These are phyloP conservation scores for Pseudonaja textilis DNA, from an alignment of 2,113 vertebrate genomes.

Conservation along the genomic window DNA sequence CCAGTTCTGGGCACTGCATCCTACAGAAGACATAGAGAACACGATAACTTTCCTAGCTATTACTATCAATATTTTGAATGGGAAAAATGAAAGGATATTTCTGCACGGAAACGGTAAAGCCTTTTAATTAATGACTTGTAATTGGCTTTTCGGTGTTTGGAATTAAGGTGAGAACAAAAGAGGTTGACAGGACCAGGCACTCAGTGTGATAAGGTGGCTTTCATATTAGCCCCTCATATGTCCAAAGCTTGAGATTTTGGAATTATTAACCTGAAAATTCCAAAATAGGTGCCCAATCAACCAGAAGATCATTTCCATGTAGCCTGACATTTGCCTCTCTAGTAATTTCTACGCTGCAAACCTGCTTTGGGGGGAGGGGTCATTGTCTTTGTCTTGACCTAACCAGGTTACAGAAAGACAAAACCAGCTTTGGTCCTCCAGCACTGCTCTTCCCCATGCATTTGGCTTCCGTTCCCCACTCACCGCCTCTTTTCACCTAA, in stretches of 20 bases:
- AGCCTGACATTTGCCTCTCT: constrained; percentile 69
- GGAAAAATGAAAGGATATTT: not conserved
- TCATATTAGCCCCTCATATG: constrained; percentile 64
- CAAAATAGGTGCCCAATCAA: constrained; percentile 64
- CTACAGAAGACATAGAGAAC: not conserved
- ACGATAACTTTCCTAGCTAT: not conserved
- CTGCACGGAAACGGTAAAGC: not conserved
- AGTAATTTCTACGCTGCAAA: constrained; percentile 58
- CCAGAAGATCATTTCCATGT: constrained; percentile 67
- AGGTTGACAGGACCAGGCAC: not conserved
- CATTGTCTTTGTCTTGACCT: constrained; percentile 44
- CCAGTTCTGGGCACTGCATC: not conserved
- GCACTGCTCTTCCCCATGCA: constrained; percentile 9
- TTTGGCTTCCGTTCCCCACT: constrained; percentile 50
- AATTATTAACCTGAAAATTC: constrained; percentile 68
- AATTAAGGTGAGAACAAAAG: constrained; percentile 33
- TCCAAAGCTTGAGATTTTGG: constrained; percentile 63
- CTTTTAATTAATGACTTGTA: constrained; percentile 3
- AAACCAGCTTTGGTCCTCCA: constrained; percentile 38
- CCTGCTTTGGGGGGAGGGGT: not conserved
- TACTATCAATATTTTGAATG: constrained; percentile 3
- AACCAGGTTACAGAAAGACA: constrained; percentile 52
- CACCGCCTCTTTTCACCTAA: constrained; percentile 41
- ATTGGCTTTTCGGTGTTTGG: not conserved
- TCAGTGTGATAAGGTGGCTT: constrained; percentile 51